Evolutionary conservation across 2,113 vertebrate genomes (phyloP).

Genomic region (Monarcha castaneiventris): DNA sequence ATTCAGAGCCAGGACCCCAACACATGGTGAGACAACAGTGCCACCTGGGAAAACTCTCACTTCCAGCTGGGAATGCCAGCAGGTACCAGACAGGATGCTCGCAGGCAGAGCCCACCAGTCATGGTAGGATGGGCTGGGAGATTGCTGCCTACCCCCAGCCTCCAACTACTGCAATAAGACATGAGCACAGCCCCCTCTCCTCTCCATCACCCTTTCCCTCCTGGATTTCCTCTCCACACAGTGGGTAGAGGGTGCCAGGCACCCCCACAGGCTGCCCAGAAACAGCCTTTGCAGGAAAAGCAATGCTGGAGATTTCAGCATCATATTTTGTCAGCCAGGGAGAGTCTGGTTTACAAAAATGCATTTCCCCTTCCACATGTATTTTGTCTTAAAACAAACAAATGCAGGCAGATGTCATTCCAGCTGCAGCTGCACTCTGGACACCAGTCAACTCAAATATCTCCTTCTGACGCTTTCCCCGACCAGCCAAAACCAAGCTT

Average conservation of each 20-base stretch:
- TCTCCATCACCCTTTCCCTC: neutral
- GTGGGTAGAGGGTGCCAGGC: neutral
- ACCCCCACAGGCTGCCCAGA: neutral
- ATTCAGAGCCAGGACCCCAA: neutral
- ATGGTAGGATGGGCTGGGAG: neutral
- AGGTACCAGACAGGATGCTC: rapidly evolving
- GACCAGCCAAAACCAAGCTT: conserved; percentile 10
- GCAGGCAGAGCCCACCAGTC: neutral
- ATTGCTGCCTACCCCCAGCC: neutral
- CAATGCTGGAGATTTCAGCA: neutral
- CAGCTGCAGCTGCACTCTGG: conserved; percentile 7
- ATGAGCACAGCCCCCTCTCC: neutral
- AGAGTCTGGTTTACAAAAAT: neutral
- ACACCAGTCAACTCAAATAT: conserved; percentile 38
- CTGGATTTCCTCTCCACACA: neutral
- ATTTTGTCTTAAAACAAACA: conserved; percentile 48
- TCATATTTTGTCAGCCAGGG: neutral
- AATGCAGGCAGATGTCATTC: conserved; percentile 40
- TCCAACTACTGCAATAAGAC: neutral
- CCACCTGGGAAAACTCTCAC: neutral
- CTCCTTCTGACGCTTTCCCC: neutral
- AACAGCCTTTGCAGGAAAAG: neutral
- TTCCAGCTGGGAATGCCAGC: neutral
- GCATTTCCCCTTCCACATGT: neutral
- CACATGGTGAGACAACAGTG: rapidly evolving